Conservation (phyloP, 2,797 vertebrate genomes). For the Benthosema pterotum region DNA sequence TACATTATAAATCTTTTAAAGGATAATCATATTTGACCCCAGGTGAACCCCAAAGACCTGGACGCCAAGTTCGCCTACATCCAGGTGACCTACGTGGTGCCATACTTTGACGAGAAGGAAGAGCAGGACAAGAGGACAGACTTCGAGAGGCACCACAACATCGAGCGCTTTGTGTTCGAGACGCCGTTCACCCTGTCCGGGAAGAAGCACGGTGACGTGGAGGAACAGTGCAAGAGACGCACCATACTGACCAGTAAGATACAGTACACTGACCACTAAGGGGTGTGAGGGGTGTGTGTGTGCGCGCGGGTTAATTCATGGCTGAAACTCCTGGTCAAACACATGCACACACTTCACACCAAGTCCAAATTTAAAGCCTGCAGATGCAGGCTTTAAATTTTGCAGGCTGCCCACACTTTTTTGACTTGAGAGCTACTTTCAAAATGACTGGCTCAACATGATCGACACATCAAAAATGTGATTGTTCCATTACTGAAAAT, state of each 20-base stretch:
- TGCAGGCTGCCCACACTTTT: too few species aligned
- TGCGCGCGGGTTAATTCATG: too few species aligned
- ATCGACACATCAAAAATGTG: too few species aligned
- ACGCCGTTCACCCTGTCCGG: constrained; percentile 96
- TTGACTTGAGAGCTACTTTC: too few species aligned
- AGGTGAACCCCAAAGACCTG: constrained; percentile 98
- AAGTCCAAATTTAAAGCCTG: too few species aligned
- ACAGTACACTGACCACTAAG: too few species aligned
- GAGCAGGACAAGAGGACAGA: constrained; percentile 92
- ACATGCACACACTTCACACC: too few species aligned
- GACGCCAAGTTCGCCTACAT: constrained; percentile 95
- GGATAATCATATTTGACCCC: constrained; percentile 2
- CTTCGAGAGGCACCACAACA: constrained; percentile 96
- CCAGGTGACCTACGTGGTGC: constrained; percentile 95
- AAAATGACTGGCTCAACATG: too few species aligned
- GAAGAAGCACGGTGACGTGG: constrained; percentile 95
- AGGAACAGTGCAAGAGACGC: constrained; percentile 96
- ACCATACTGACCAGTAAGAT: constrained; percentile 91
- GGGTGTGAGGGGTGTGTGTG: too few species aligned
- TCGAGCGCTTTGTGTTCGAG: constrained; percentile 96
- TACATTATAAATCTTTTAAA: background rate
- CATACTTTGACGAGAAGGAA: constrained; percentile 96
- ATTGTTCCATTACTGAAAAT: too few species aligned
- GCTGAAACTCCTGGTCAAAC: too few species aligned
- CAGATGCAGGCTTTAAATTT: too few species aligned